Conservation (phyloP, 2,797 vertebrate species). For the Myiothlypis chrysogaster region DNA sequence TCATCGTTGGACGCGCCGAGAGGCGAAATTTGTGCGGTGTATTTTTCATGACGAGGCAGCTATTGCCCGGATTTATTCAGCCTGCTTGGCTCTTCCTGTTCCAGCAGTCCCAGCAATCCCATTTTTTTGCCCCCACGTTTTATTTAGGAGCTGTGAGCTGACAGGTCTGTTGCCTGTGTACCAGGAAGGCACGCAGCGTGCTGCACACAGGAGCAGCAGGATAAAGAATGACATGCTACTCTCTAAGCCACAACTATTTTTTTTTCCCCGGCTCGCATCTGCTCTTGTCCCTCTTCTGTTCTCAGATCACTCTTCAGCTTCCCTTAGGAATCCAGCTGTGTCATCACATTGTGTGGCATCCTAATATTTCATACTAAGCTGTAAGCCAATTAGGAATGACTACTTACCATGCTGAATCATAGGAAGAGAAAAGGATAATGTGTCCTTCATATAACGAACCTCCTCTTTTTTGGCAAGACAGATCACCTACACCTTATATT, state of each 20-base stretch:
- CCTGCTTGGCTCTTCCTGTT: constrained; percentile 29
- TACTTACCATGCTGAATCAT: constrained; percentile 91
- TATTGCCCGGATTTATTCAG: constrained; percentile 35
- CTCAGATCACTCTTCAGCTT: constrained; percentile 85
- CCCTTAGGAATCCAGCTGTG: constrained; percentile 93
- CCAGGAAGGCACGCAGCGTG: constrained; percentile 37
- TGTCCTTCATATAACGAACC: constrained; percentile 94
- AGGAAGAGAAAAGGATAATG: constrained; percentile 84
- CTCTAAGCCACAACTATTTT: constrained; percentile 58
- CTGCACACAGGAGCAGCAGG: not conserved
- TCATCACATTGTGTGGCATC: constrained; percentile 87
- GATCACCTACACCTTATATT: constrained; percentile 56
- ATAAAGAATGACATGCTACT: constrained; percentile 61
- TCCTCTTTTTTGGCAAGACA: constrained; percentile 71
- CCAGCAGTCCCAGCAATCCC: not conserved
- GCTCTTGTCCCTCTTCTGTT: constrained; percentile 74
- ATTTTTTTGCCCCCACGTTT: not conserved
- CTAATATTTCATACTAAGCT: constrained; percentile 93
- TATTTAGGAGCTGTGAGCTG: constrained; percentile 51
- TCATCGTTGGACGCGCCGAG: not conserved
- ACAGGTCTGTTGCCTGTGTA: constrained; percentile 46
- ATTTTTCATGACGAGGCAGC: constrained; percentile 41
- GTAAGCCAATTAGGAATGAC: constrained; percentile 96
- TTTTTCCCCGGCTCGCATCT: constrained; percentile 63
- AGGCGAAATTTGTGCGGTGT: not conserved